These are phyloP conservation scores for Malacosoma neustria DNA, from an alignment of 2,888 invertebrate species.

Conservation along the genomic window DNA sequence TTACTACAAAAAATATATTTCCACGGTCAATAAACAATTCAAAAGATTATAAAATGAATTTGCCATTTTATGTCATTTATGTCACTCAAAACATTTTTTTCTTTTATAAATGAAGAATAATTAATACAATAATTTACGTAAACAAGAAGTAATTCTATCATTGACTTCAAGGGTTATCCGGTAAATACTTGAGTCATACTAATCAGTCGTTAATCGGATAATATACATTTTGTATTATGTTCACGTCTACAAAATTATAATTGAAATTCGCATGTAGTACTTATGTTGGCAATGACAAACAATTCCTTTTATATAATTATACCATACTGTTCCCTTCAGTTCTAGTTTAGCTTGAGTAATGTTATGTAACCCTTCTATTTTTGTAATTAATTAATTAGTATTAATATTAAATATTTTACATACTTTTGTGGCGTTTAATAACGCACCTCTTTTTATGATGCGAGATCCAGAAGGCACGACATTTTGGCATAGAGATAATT, in stretches of 20 bases:
- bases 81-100: not conserved
- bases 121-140: not conserved
- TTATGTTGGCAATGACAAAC: conserved; percentile 3
- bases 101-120: not conserved
- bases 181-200: conserved; percentile 3
- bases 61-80: not conserved
- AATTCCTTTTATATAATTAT: conserved; percentile 31
- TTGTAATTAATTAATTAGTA: no score
- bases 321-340: not conserved
- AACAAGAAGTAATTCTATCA: not conserved
- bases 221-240: conserved; percentile 24
- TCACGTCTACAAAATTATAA: conserved; percentile 29
- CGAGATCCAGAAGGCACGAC: no score
- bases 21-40: not conserved
- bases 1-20: not conserved
- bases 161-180: not conserved
- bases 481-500: no score
- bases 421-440: no score
- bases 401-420: no score
- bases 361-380: no score
- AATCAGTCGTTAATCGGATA: conserved; percentile 16
- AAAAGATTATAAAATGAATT: not conserved
- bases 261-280: conserved; percentile 26
- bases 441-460: no score
- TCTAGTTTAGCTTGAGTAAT: conserved; percentile 13